A percentile compares a stretch with the other conserved stretches of the same genome.
Evolutionary conservation across 2,113 vertebrate genomes (phyloP).

Genomic region (Tupaia chinensis): DNA sequence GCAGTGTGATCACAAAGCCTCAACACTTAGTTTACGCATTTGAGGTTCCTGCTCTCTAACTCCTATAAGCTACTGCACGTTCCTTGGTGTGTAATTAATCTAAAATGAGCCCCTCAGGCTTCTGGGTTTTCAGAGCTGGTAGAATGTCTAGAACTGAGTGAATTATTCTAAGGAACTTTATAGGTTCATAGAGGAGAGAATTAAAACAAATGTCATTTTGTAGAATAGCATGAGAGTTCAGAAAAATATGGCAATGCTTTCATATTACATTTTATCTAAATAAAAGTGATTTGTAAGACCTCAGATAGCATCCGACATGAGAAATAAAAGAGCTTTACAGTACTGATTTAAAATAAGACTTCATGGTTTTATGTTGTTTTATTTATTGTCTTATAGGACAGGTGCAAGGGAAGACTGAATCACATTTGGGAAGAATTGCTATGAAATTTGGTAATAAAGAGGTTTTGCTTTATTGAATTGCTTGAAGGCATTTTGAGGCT

Average conservation of each 20-base stretch:
- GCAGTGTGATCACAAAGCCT: neutral
- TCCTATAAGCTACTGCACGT: no score
- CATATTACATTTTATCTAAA: neutral
- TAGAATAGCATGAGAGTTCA: neutral
- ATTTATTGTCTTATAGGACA: neutral
- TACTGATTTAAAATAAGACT: neutral
- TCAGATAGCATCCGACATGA: neutral
- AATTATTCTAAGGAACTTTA: neutral
- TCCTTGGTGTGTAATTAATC: neutral
- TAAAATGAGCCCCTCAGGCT: neutral
- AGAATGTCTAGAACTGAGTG: neutral
- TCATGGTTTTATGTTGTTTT: neutral
- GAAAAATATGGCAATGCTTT: neutral
- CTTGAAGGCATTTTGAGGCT: neutral
- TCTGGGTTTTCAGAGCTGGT: neutral
- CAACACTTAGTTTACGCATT: neutral
- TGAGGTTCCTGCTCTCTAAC: neutral
- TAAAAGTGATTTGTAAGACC: neutral
- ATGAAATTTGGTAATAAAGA: neutral
- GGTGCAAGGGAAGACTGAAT: neutral
- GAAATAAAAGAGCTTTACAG: neutral
- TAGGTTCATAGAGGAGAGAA: neutral
- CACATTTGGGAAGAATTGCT: neutral
- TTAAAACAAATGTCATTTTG: neutral
- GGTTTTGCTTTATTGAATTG: neutral